Conservation (phyloP, 2,113 vertebrate genomes). For the Rhegmatorhina hoffmannsi region DNA sequence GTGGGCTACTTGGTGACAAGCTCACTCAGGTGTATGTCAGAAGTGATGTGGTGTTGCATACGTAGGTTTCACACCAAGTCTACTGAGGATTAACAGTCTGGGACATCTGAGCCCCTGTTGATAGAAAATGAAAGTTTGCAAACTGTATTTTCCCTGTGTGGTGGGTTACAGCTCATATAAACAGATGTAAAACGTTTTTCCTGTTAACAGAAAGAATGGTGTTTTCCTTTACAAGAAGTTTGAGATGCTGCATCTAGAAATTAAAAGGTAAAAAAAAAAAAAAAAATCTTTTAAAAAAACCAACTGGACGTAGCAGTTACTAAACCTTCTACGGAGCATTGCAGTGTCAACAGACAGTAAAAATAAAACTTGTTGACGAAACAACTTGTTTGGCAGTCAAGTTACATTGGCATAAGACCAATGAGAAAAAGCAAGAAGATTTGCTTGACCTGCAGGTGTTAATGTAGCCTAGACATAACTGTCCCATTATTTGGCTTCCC, state of each 20-base stretch:
- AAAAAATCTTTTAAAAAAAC: background rate
- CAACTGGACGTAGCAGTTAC: background rate
- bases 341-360: background rate
- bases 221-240: background rate
- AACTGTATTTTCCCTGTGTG: background rate
- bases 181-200: background rate
- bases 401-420: background rate
- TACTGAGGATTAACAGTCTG: background rate
- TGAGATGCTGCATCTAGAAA: background rate
- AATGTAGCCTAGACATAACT: background rate
- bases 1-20: background rate
- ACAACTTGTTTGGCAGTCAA: background rate
- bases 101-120: background rate
- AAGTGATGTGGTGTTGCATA: background rate
- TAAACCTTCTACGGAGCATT: background rate
- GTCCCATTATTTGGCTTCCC: background rate
- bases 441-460: background rate
- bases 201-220: background rate
- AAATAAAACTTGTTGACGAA: background rate
- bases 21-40: accelerated
- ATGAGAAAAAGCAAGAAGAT: background rate
- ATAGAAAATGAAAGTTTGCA: background rate
- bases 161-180: background rate
- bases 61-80: background rate
- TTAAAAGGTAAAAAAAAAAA: background rate